Evolutionary conservation across 2,797 vertebrate species (phyloP), one percentile per base, ranked within the genome.

Genomic region (Lepidocolaptes lacrymiger): DNA sequence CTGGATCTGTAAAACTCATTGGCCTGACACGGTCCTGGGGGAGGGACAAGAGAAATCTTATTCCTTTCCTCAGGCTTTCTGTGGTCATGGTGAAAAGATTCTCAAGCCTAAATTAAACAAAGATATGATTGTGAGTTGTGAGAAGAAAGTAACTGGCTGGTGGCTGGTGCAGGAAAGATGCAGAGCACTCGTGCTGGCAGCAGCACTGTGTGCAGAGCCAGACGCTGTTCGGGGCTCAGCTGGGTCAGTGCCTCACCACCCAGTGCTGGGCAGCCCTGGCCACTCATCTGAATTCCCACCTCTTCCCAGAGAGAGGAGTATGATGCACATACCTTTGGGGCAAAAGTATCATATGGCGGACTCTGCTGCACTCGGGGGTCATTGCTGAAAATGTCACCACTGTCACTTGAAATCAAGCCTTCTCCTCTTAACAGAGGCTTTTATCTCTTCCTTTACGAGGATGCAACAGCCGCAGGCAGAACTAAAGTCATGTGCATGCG

Each of bases 391-490:
- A 94, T 94, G 73, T 93, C 77, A 91, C 59, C 26, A 23, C 75
- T 71, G 83, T 46, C 85, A 66, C 75, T 95, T 85, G 90, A 95
- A 95, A 95, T 87, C 93, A 93, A 80, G 41, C 23, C 62, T 44
- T 66, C 59, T 84, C 61, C 63, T 80, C 80, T 92, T 15, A 2
- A 2, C 2, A 36, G 61, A 91, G 63, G 66, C 62, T 64, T 88
- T 91, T 81, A 72, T 63, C 87, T 92, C 36, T 75, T 88, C 52
- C 62, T 59, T 78, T 89, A 27, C 0, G 12, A 95, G 39, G 49
- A 34, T 36, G 58, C 75, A 55, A 16, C 19, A 52, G 68, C 88
- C 58, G 0, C 48, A 51, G 84, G 89, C 89, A 94, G 77, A 89
- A 89, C 72, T 85, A 54, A 95, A 91, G 85, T 63, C 11, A 0